Evolutionary conservation across 2,888 invertebrate species (phyloP).

Genomic region (Sphecodes monilicornis): DNA sequence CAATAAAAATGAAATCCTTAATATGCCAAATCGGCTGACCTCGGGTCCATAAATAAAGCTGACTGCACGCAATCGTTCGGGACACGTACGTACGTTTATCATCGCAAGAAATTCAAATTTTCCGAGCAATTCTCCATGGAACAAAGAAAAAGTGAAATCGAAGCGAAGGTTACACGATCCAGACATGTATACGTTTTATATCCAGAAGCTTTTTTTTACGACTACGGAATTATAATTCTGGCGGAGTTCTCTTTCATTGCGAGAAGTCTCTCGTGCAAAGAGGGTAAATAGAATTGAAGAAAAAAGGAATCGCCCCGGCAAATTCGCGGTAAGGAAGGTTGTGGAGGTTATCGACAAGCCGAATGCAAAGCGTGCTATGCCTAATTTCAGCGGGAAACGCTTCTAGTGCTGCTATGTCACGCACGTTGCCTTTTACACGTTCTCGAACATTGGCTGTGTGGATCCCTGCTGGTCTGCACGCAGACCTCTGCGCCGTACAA

Average conservation of each 20-base stretch:
- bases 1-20: slow-evolving; percentile 54
- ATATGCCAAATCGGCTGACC: slow-evolving; percentile 59
- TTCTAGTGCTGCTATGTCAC: slow-evolving; percentile 36
- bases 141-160: background rate
- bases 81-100: slow-evolving; percentile 22
- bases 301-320: background rate
- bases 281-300: background rate
- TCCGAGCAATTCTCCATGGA: background rate
- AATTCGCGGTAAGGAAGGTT: slow-evolving; percentile 1
- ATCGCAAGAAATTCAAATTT: slow-evolving; percentile 43
- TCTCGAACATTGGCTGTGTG: background rate
- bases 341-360: slow-evolving; percentile 40
- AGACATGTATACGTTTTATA: background rate
- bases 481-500: background rate
- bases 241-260: background rate
- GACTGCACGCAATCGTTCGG: slow-evolving; percentile 54
- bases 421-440: slow-evolving; percentile 11
- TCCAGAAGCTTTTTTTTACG: background rate
- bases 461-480: slow-evolving; percentile 5
- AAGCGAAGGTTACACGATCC: background rate
- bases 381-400: slow-evolving; percentile 63
- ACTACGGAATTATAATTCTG: background rate
- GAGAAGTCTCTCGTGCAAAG: background rate
- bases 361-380: slow-evolving; percentile 55
- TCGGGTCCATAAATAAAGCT: slow-evolving; percentile 59